A percentile compares a stretch with the other conserved stretches of the same genome.
These are phyloP conservation scores for Pollenia amentaria DNA, from an alignment of 2,888 invertebrate species.

Conservation along the genomic window DNA sequence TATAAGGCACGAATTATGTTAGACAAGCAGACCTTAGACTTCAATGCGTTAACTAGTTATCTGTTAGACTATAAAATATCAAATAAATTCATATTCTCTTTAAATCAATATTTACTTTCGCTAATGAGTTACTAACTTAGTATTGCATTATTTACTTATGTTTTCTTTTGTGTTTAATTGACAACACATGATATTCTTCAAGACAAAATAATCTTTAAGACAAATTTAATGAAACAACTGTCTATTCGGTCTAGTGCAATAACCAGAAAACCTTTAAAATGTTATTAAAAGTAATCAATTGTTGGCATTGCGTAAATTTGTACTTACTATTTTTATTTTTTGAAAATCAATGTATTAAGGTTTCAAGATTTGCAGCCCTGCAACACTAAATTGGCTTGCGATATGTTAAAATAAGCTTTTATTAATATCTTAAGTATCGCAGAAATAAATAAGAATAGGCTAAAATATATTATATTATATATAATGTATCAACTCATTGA, in stretches of 20 bases:
- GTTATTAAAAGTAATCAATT: too few species aligned
- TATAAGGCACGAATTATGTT: not conserved
- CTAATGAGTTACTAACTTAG: constrained; percentile 41
- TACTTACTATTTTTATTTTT: not conserved
- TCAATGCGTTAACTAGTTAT: not conserved
- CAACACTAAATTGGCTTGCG: too few species aligned
- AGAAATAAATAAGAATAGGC: too few species aligned
- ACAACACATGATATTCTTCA: not conserved
- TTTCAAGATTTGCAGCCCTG: too few species aligned
- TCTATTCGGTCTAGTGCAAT: constrained; percentile 1
- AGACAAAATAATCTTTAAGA: not conserved
- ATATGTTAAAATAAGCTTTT: too few species aligned
- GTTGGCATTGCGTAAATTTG: not conserved
- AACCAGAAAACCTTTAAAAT: not conserved
- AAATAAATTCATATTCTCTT: constrained; percentile 2
- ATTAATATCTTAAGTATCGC: too few species aligned
- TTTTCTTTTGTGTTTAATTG: constrained; percentile 8
- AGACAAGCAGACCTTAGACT: too few species aligned
- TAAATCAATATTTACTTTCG: constrained; percentile 28
- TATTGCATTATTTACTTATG: constrained; percentile 1
- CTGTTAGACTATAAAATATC: not conserved
- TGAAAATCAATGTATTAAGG: too few species aligned
- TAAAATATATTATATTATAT: too few species aligned
- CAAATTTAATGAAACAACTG: not conserved
- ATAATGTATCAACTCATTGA: too few species aligned